Evolutionary conservation across 2,113 vertebrate genomes (phyloP).

Genomic region (Catharus bicknelli): DNA sequence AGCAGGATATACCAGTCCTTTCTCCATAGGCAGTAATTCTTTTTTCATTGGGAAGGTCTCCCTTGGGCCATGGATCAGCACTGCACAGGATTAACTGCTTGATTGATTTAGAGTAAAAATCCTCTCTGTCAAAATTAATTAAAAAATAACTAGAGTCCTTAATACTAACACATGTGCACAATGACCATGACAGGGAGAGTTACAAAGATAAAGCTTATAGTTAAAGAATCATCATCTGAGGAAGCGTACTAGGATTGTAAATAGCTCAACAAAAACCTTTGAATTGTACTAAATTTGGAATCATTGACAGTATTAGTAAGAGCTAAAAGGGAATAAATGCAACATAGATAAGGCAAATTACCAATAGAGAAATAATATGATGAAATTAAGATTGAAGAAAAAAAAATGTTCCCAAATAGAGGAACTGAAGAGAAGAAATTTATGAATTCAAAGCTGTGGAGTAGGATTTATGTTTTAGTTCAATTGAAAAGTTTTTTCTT

Average conservation of each 20-base stretch:
- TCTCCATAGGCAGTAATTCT: neutral
- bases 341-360: neutral
- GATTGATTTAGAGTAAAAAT: neutral
- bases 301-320: fast-evolving
- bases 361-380: neutral
- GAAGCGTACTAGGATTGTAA: neutral
- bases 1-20: neutral
- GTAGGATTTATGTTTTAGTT: neutral
- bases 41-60: neutral
- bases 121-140: neutral
- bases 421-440: neutral
- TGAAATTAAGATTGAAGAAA: neutral
- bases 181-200: neutral
- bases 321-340: neutral
- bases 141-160: neutral
- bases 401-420: fast-evolving
- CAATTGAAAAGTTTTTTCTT: neutral
- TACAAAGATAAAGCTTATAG: neutral
- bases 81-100: neutral
- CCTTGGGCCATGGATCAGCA: neutral
- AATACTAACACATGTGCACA: neutral
- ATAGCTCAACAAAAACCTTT: neutral
- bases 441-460: neutral
- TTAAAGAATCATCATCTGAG: neutral
- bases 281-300: neutral